These are phyloP conservation scores for Dynastes hyllus DNA, from an alignment of 2,888 invertebrate species.

Conservation along the genomic window DNA sequence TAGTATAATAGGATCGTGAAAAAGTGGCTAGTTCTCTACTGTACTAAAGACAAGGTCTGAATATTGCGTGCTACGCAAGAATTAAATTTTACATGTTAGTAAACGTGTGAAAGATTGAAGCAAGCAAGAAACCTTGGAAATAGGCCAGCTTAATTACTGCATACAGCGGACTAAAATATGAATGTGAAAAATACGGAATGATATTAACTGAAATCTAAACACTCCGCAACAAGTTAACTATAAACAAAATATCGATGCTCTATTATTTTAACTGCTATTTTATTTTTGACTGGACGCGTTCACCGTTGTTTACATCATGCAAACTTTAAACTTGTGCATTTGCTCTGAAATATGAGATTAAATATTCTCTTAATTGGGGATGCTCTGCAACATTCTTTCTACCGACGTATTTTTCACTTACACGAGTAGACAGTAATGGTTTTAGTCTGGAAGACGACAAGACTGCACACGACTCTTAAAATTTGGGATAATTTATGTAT, in stretches of 20 bases:
- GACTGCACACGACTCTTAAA: too few relatives aligned
- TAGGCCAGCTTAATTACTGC: conserved; percentile 36
- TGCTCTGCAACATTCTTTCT: too few relatives aligned
- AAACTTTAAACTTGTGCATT: too few relatives aligned
- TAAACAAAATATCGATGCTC: too few relatives aligned
- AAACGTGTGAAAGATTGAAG: conserved; percentile 1
- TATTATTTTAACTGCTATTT: not conserved
- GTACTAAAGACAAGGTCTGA: conserved; percentile 15
- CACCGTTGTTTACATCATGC: too few relatives aligned
- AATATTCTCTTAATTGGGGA: too few relatives aligned
- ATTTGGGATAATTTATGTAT: too few relatives aligned
- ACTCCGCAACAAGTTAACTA: not conserved
- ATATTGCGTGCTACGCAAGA: conserved; percentile 36
- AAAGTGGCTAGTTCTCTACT: conserved; percentile 31
- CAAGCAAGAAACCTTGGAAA: conserved; percentile 23
- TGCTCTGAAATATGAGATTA: too few relatives aligned
- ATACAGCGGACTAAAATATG: conserved; percentile 27
- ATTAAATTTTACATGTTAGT: conserved; percentile 25
- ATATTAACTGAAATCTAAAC: not conserved
- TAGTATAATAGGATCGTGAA: conserved; percentile 34
- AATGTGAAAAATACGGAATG: conserved; percentile 7
- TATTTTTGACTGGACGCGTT: too few relatives aligned
- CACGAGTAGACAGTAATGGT: too few relatives aligned
- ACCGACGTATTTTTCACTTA: too few relatives aligned
- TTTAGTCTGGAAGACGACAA: too few relatives aligned